Conservation (phyloP, 2,113 vertebrate genomes). For the Syrmaticus mikado region DNA sequence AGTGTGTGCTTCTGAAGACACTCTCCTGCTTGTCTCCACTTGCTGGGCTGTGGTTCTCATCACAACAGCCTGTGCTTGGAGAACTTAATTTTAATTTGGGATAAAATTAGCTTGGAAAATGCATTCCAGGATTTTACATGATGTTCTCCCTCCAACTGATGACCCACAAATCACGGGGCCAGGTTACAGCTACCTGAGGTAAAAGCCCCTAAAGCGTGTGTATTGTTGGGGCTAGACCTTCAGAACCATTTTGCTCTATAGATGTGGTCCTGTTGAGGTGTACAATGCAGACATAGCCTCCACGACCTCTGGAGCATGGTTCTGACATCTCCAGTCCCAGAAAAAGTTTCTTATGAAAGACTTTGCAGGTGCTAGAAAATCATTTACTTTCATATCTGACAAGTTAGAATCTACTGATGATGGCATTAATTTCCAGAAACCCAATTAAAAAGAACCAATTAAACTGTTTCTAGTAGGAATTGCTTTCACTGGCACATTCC, state of each 20-base stretch:
- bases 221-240: neutral
- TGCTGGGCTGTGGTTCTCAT: neutral
- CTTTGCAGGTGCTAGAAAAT: neutral
- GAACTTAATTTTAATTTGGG: neutral
- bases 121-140: neutral
- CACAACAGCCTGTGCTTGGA: neutral
- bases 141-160: neutral
- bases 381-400: neutral
- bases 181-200: neutral
- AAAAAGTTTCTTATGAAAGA: neutral
- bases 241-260: neutral
- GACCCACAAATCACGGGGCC: neutral
- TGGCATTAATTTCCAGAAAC: neutral
- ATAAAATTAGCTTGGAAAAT: neutral
- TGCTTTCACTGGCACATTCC: neutral
- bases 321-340: fast-evolving
- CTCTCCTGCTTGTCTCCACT: neutral
- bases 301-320: fast-evolving
- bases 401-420: neutral
- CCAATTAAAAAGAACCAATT: neutral
- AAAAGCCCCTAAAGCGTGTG: neutral
- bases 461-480: neutral
- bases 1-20: neutral
- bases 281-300: neutral
- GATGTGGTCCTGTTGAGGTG: neutral